phyloP scores from a whole-genome alignment of 2,888 invertebrate genomes.

The Agrenia bidenticulata region DNA sequence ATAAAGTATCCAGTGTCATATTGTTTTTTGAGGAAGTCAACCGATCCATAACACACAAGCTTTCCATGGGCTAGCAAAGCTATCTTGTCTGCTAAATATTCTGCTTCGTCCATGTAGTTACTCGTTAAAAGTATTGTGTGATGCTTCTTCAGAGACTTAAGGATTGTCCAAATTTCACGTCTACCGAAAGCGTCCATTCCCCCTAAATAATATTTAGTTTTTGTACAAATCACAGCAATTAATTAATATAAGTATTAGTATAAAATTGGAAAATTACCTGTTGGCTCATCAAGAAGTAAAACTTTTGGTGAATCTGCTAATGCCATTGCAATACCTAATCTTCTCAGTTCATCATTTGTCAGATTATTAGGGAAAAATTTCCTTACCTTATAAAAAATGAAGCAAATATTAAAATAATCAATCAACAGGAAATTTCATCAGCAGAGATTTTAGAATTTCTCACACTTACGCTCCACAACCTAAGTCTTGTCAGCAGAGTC shows the following conservation, averaged over 20 bases:
- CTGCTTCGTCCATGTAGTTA: slow-evolving; percentile 45
- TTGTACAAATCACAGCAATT: no score
- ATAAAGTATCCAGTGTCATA: slow-evolving; percentile 47
- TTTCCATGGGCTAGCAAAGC: slow-evolving; percentile 44
- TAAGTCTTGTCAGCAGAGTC: slow-evolving; percentile 30
- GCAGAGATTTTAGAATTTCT: no score
- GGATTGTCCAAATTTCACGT: slow-evolving; percentile 45
- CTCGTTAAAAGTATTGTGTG: slow-evolving; percentile 42
- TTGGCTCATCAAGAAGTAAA: slow-evolving; percentile 44
- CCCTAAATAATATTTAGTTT: no score
- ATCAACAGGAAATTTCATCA: no score
- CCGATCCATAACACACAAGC: slow-evolving; percentile 41
- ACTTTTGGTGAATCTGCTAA: slow-evolving; percentile 44
- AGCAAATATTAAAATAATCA: no score
- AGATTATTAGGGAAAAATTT: slow-evolving; percentile 26
- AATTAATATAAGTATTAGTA: neutral
- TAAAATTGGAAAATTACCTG: no score
- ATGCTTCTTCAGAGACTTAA: slow-evolving; percentile 31
- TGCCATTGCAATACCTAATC: slow-evolving; percentile 44
- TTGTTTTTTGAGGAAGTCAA: slow-evolving; percentile 33
- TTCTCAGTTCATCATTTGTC: slow-evolving; percentile 32
- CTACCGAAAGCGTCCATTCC: slow-evolving; percentile 38
- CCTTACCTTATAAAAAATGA: slow-evolving; percentile 16
- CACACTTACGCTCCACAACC: slow-evolving; percentile 29
- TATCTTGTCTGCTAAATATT: slow-evolving; percentile 43